Base-by-base conservation (phyloP, 2,888 invertebrate species). In the Euclidia mi region DNA sequence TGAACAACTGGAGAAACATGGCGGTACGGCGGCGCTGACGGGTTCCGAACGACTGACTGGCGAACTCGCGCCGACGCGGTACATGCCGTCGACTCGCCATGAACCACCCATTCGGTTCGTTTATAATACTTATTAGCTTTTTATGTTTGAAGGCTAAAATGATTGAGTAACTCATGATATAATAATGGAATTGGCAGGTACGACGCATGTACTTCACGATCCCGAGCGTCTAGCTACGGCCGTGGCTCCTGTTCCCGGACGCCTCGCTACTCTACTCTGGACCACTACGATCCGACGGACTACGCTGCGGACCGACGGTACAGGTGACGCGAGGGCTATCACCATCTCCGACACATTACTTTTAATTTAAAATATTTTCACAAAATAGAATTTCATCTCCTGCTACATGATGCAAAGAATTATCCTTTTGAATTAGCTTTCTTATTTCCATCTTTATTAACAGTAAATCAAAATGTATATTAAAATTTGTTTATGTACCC, bases 1-100 rank as follows among this genome's bases (percentile, higher is more conserved):
- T 87, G 98, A 99, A 81, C 97, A 98, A 87, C 95, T 98, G 81
- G 98, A 98, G 83, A 97, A 98, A 85, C 97, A 97, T 79, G 92
- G 94, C 28, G 91, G 96, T 87, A 72, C 94, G 86, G 81, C 96
- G 89, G 77, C 95, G 89, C 53, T 96, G 91, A 81, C 96, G 90
- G 90, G 96, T 87, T 78, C 90, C 80, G 94, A 92, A 63, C 79
- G 92, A 64, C 77, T 90, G 58, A 77, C 81, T 51, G 87, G 88
- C 45, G 93, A 94, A 44, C 68, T 87, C 17, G 68, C 89, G 20
- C 73, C 88, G 17, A 75, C 88, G 18, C 84, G 94, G 43, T 93
- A 90, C 69, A 56, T 88, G 62, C 85, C 90, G 41, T 74, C 91
- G 37, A 74, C 90, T 32, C 83, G 93, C 46, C 93, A 92, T 73